These are phyloP conservation scores for Trachelus troglodyta DNA, from an alignment of 2,888 invertebrate genomes.

Conservation along the genomic window DNA sequence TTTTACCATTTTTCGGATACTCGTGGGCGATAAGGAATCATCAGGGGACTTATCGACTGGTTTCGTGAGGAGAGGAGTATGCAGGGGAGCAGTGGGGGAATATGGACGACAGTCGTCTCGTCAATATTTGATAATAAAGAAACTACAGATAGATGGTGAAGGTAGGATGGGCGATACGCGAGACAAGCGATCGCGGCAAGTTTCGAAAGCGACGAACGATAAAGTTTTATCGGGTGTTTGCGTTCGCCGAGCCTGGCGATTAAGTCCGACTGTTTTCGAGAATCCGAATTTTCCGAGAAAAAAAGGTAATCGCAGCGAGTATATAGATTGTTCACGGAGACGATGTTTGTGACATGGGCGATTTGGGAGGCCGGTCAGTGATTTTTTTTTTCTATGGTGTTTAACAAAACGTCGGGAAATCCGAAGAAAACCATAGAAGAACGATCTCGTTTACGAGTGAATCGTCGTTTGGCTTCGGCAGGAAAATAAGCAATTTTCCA, in stretches of 20 bases:
- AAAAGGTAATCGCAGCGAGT: not conserved
- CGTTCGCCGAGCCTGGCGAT: constrained; percentile 23
- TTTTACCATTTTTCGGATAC: fast-evolving
- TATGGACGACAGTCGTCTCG: constrained; percentile 39
- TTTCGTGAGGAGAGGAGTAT: not conserved
- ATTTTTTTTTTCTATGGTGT: not conserved
- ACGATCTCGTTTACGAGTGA: not conserved
- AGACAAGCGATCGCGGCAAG: constrained; percentile 9
- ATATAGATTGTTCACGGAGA: not conserved
- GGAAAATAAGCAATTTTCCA: not conserved
- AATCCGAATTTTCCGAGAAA: not conserved
- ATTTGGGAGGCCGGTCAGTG: not conserved
- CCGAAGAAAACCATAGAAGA: not conserved
- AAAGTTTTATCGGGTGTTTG: constrained; percentile 46
- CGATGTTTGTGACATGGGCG: not conserved
- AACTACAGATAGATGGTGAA: constrained; percentile 16
- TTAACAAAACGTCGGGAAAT: not conserved
- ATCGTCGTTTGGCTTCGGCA: not conserved
- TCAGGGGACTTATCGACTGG: not conserved
- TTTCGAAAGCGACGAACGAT: constrained; percentile 44
- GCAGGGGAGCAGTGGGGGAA: constrained; percentile 14
- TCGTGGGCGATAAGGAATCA: not conserved
- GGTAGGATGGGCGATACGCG: not conserved
- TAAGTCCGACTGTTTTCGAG: not conserved
- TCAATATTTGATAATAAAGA: constrained; percentile 42